Evolutionary conservation across 2,113 vertebrate species (phyloP), one percentile per base, ranked within the genome.

Genomic region (Pogonocichla stellata): DNA sequence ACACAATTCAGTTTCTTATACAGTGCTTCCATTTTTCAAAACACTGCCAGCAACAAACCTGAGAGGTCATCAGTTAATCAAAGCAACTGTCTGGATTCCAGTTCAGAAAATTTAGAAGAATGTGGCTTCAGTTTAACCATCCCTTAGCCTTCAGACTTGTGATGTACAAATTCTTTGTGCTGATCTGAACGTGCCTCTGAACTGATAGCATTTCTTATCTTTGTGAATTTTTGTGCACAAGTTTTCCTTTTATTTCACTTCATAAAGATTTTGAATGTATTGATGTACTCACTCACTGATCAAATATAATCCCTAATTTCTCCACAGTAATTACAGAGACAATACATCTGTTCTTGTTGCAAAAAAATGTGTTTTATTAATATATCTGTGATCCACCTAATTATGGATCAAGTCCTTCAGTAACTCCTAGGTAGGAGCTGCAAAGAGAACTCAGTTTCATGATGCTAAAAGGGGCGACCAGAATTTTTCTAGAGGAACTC

Each of bases 181-280:
- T 50, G 15, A 40, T 43, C 34, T 79, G 33, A 90, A 60, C 1
- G 3, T 33, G 18, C 6, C 19, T 79, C 42, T 61, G 33, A 83
- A 74, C 22, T 1, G 1, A 34, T 7, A 48, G 5, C 12, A 7
- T 65, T 74, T 69, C 24, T 31, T 1, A 2, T 40, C 18, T 73
- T 79, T n/a, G n/a, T n/a, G n/a, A n/a, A n/a, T n/a, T n/a, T 79
- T 13, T 0, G 0, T 50, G 45, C 4, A 29, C 11, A 69, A 19
- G 6, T 33, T 82, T 69, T 69, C 34, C 2, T 57, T 86, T 81
- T 47, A 53, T 81, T 72, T 86, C 1, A 24, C 53, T 54, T 54
- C 75, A 22, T 31, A 86, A 48, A 48, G 1, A 54, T 79, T 64
- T 79, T 48, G 8, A 48, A 48, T 2, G 0, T 43, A 29, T 12